phyloP scores from a whole-genome alignment of 2,113 vertebrate genomes.

The Notothenia coriiceps region DNA sequence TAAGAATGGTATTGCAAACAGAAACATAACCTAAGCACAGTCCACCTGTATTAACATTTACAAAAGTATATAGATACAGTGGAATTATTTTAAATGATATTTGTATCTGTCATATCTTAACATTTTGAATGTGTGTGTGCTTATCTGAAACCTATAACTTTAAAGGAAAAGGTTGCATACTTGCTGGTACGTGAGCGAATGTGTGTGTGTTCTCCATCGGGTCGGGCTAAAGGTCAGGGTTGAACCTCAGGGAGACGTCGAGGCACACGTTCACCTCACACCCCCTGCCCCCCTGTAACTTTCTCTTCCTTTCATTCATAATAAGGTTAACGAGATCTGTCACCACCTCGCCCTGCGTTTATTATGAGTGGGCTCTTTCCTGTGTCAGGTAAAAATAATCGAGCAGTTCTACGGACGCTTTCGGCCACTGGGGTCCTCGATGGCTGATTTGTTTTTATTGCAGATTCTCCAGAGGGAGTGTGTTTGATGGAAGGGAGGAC shows the following conservation, averaged over 20 bases:
- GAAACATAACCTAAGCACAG: no score
- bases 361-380: conserved; percentile 81
- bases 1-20: no score
- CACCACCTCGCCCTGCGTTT: conserved; percentile 77
- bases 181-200: conserved; percentile 17
- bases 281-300: conserved; percentile 19
- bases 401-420: conserved; percentile 52
- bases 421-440: conserved; percentile 51
- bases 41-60: no score
- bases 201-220: conserved; percentile 52
- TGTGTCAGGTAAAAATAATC: conserved; percentile 84
- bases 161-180: no score
- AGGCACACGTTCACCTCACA: conserved; percentile 68
- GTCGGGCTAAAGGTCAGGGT: conserved; percentile 61
- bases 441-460: conserved; percentile 73
- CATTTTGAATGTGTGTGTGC: no score
- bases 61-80: no score
- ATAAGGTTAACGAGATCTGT: conserved; percentile 79
- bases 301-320: conserved; percentile 65
- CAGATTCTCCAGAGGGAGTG: conserved; percentile 40
- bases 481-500: conserved; percentile 42
- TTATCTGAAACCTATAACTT: no score
- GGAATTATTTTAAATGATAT: no score
- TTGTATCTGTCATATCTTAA: no score
- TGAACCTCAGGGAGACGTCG: conserved; percentile 59